Percentiles rank a stretch among this genome's conserved stretches.
Conservation (phyloP, 2,888 invertebrate genomes). For the Lamellibrachia columna region DNA sequence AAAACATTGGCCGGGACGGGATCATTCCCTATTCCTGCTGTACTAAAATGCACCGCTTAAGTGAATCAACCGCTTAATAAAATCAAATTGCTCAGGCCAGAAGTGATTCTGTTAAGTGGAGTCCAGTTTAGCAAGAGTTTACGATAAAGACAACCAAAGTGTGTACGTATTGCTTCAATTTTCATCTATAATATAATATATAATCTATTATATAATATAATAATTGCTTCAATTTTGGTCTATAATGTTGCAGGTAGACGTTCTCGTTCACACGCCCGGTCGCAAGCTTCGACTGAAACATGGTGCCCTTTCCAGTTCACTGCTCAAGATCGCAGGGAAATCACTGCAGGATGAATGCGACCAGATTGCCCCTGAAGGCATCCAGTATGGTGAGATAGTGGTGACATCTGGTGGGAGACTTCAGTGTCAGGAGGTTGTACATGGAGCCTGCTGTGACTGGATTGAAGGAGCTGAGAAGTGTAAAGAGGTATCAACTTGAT, state of each 20-base stretch:
- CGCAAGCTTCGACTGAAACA: background rate
- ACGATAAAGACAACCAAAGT: no score
- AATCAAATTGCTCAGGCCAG: no score
- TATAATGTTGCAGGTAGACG: background rate
- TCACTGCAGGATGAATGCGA: background rate
- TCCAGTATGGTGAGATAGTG: slow-evolving; percentile 47
- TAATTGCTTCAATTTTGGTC: background rate
- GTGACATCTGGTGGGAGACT: slow-evolving; percentile 46
- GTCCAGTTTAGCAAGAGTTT: no score
- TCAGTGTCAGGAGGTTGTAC: slow-evolving; percentile 47
- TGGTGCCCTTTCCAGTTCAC: background rate
- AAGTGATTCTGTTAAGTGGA: no score
- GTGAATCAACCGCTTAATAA: no score
- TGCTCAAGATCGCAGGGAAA: background rate
- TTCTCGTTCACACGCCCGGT: background rate
- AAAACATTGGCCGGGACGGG: no score
- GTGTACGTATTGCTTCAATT: no score
- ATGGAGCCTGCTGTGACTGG: slow-evolving; percentile 45
- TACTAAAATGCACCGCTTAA: no score
- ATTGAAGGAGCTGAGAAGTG: slow-evolving; percentile 37
- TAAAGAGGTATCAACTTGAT: slow-evolving; percentile 21
- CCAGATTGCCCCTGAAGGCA: slow-evolving; percentile 38
- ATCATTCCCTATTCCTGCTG: no score
- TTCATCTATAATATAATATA: background rate
- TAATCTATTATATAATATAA: background rate